Evolutionary conservation across 2,888 invertebrate genomes (phyloP), one percentile per base, ranked within the genome.

Genomic region (Caradrina clavipalpis): DNA sequence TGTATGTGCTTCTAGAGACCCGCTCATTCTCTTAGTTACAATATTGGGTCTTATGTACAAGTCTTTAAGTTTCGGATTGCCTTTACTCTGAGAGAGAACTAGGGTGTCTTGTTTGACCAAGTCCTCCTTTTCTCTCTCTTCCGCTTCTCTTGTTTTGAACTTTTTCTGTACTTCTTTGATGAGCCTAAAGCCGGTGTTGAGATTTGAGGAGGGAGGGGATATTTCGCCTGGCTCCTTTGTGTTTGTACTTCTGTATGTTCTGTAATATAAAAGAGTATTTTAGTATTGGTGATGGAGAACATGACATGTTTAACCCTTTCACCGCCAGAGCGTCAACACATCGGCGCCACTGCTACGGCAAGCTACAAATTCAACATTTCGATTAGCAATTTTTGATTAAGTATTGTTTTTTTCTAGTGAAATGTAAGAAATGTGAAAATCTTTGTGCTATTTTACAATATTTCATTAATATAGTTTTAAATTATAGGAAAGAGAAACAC

Each of bases 81-180:
- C 99, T 96, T 99, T 99, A 93, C 98, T 99, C 85, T 98, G 98
- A 13, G 99, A 99, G 45, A 99, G 96, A 45, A 99, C 97, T 54
- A 99, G 95, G 31, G 99, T 99, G 93, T 99, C 99, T 93, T 99
- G 99, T 95, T 99, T 99, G 0, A 99, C 99, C 78, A 99, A 97
- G 95, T 99, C 99, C 93, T 99, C 99, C 86, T 99, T 99, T 92
- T 99, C 99, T 64, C 99, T 97, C 92, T 99, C 99, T 92, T 99
- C 99, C 0, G 99, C 99, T 93, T 99, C 99, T 78, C 99, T 97
- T 0, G 99, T 99, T 94, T 99, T 99, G 94, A 99, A 99, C 89
- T 99, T 99, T 93, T 99, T 99, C 96, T 99, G 99, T 42, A 99
- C 99, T 96, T 99, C 99, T 94, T 99, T 99, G 87, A 99, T 99